Percentiles rank a stretch among this genome's conserved stretches.
Conservation (phyloP, 2,888 invertebrate species). For the Portevinia maculata region DNA sequence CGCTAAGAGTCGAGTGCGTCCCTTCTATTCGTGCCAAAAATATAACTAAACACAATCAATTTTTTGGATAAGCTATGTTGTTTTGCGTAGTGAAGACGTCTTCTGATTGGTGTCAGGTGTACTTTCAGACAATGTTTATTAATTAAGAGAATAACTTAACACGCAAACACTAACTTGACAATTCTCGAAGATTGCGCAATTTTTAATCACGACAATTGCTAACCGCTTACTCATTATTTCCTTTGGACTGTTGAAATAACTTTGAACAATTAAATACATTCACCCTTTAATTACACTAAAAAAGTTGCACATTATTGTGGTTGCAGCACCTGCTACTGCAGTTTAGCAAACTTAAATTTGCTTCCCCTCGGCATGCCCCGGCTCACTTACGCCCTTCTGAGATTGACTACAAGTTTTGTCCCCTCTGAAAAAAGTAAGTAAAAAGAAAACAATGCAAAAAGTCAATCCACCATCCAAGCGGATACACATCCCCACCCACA, state of each 20-base stretch:
- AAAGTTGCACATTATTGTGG: constrained; percentile 46
- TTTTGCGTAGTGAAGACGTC: too few species aligned
- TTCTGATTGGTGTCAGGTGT: too few species aligned
- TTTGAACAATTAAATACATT: neutral
- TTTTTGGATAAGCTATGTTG: too few species aligned
- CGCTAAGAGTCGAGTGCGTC: too few species aligned
- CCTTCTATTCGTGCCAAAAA: too few species aligned
- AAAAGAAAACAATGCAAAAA: constrained; percentile 39
- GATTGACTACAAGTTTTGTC: constrained; percentile 43
- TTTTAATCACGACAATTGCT: constrained; percentile 48
- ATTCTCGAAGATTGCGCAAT: neutral
- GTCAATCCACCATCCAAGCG: constrained; percentile 41
- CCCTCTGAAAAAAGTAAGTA: neutral
- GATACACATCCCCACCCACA: constrained; percentile 10
- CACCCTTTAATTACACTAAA: constrained; percentile 46
- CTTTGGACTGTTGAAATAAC: neutral
- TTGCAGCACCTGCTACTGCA: constrained; percentile 44
- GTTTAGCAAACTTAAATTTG: constrained; percentile 29
- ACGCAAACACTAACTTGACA: too few species aligned
- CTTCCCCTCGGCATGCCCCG: neutral
- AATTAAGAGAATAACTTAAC: too few species aligned
- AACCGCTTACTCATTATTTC: neutral
- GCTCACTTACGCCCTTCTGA: constrained; percentile 15
- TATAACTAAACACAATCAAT: too few species aligned
- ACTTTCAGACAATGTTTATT: too few species aligned